These are phyloP conservation scores for Melopsittacus undulatus DNA, from an alignment of 2,797 vertebrate species.

Conservation along the genomic window DNA sequence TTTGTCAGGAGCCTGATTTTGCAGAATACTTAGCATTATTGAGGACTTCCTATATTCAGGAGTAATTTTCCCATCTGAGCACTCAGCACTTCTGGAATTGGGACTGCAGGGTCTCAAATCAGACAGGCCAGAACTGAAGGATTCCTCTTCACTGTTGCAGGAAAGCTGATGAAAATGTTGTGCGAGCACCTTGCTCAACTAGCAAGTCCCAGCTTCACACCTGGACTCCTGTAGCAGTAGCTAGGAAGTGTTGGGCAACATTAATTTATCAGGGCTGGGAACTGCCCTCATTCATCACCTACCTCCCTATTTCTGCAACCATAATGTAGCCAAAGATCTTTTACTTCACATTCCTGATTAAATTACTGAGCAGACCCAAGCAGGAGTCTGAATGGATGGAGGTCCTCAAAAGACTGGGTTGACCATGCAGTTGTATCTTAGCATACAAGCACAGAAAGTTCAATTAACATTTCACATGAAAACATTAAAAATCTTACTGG, in stretches of 20 bases:
- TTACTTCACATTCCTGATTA: neutral
- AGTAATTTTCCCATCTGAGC: conserved; percentile 54
- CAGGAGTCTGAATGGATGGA: neutral
- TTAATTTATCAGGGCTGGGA: neutral
- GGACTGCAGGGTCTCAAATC: neutral
- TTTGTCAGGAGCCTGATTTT: conserved; percentile 56
- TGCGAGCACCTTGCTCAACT: neutral
- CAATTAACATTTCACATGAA: neutral
- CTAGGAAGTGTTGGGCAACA: neutral
- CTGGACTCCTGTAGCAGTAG: neutral
- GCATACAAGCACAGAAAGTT: neutral
- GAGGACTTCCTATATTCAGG: conserved; percentile 50
- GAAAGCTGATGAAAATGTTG: neutral
- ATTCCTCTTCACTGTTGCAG: neutral
- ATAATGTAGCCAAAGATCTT: neutral
- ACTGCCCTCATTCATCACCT: neutral
- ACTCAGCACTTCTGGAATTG: neutral
- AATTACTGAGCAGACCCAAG: neutral
- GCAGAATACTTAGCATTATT: conserved; percentile 18
- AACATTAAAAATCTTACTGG: neutral
- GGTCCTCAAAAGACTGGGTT: neutral
- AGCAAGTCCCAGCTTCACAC: neutral
- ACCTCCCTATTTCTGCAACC: neutral
- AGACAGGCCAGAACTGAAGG: neutral
- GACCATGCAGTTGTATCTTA: neutral